phyloP scores from a whole-genome alignment of 2,113 vertebrate genomes.

The Daboia siamensis region DNA sequence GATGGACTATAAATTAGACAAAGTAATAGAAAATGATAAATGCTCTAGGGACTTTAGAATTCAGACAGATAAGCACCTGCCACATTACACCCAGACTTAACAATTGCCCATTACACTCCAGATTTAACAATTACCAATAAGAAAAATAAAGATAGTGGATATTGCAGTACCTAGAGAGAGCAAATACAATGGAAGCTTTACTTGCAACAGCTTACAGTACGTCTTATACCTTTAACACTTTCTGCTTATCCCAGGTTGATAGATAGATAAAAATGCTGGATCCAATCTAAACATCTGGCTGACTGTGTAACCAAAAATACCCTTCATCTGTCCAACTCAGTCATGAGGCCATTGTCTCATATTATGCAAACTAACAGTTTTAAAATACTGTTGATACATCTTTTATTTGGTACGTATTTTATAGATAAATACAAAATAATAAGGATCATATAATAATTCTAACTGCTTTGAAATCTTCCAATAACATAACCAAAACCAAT shows the following conservation, averaged over 20 bases:
- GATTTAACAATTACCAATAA: background rate
- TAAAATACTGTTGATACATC: constrained; percentile 38
- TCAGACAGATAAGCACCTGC: background rate
- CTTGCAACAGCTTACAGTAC: background rate
- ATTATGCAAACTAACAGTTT: constrained; percentile 47
- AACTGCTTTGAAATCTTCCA: background rate
- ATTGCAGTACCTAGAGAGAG: background rate
- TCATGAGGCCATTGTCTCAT: constrained; percentile 40
- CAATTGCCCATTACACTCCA: background rate
- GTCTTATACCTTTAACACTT: background rate
- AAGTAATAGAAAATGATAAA: background rate
- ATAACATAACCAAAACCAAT: background rate
- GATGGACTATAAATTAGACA: background rate
- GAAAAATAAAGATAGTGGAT: background rate
- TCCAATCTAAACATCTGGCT: background rate
- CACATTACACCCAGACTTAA: background rate
- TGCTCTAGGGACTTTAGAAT: background rate
- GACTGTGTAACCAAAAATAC: background rate
- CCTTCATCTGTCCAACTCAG: constrained; percentile 26
- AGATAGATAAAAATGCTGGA: background rate
- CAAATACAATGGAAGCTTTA: background rate
- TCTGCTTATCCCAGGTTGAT: background rate
- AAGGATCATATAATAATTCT: background rate
- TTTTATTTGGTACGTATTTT: constrained; percentile 27
- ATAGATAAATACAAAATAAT: background rate